Conservation (phyloP, 2,888 invertebrate genomes). For the Cataglyphis albicans region DNA sequence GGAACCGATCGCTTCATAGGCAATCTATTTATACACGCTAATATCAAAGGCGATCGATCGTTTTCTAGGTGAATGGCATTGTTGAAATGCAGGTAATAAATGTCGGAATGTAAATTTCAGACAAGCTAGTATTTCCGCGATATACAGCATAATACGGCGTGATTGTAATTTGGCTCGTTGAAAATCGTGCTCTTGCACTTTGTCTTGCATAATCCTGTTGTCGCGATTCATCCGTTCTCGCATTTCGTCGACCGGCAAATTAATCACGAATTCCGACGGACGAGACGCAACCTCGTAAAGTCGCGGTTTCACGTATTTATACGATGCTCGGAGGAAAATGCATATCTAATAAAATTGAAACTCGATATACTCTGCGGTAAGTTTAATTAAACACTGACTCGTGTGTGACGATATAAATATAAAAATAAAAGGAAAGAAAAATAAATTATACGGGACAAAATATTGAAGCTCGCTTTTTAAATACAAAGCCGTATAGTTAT, state of each 20-base stretch:
- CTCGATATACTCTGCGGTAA: background rate
- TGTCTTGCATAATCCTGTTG: constrained; percentile 40
- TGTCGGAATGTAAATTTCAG: constrained; percentile 18
- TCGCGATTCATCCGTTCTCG: constrained; percentile 32
- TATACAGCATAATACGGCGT: background rate
- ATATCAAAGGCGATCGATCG: constrained; percentile 14
- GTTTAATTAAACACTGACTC: background rate
- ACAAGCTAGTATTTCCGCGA: background rate
- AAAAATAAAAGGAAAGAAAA: background rate
- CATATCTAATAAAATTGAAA: background rate
- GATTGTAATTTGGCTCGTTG: constrained; percentile 4
- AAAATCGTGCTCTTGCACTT: constrained; percentile 20
- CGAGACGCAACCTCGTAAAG: constrained; percentile 13
- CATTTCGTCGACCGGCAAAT: constrained; percentile 43
- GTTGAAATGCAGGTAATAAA: background rate
- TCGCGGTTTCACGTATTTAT: constrained; percentile 8
- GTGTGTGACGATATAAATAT: background rate
- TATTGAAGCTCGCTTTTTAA: background rate
- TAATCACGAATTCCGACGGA: constrained; percentile 35
- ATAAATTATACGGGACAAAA: background rate
- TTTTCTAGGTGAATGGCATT: background rate
- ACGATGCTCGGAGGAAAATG: constrained; percentile 12
- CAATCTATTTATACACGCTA: background rate
- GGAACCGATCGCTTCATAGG: constrained; percentile 63
- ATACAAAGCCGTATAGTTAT: background rate